Evolutionary conservation across 2,888 invertebrate genomes (phyloP), one percentile per base, ranked within the genome.

Genomic region (Oligia strigilis): DNA sequence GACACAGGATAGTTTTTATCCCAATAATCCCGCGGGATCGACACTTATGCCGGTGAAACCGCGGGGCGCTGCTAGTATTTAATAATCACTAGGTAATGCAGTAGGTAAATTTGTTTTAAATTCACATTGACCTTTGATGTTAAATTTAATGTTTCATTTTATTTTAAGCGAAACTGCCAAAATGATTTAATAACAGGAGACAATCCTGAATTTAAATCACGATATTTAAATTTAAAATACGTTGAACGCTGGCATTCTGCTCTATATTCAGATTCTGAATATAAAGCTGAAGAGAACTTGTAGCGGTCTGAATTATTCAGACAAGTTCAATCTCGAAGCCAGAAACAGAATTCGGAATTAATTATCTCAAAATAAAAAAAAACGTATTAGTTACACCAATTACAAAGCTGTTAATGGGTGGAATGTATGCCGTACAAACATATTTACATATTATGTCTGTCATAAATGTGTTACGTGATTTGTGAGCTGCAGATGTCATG

Each of bases 401-500:
- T 67, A 77, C 67, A 66, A 46, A 75, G 72, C 85, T 85, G 85
- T 77, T 77, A 82, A 85, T 82, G 4, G 52, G 14, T 60, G 4
- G 36, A 43, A 76, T 77, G 70, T 55, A 40, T 58, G 64, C 13
- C 23, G 60, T 46, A 43, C 62, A 67, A 67, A 78, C 17, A 72
- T 65, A 65, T 82, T 83, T 36, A 70, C 67, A 72, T 83, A 60
- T 75, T 77, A 70, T 60, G 55, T 64, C 40, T 72, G 64, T 84
- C 72, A 86, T 86, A 86, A 83, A 86, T 81, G 36, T 71, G 72
- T 85, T 83, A 75, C 85, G 77, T 85, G 85, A 86, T 89, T 81
- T 78, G 67, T 88, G 88, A 84, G 73, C 78, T 89, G 88, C 84
- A 91, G 86, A 89, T 89, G 87, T 86, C 83, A 83, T 65, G 85